These are phyloP conservation scores for Camponotus pennsylvanicus DNA, from an alignment of 1,140 invertebrate genomes.

Conservation along the genomic window DNA sequence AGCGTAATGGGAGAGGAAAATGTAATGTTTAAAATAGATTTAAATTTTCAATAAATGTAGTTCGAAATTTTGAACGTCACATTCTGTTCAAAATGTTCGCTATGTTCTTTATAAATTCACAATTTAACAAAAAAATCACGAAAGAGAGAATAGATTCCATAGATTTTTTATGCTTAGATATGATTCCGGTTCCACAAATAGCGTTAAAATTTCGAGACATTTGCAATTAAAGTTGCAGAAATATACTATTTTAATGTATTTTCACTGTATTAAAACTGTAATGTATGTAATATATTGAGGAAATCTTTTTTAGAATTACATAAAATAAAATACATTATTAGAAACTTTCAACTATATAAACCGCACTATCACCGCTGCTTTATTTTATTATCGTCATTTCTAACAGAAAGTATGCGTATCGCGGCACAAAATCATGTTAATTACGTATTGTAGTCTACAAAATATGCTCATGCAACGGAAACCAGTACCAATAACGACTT, in stretches of 20 bases:
- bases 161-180: too few relatives aligned
- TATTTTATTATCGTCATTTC: slow-evolving; percentile 1
- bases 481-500: neutral
- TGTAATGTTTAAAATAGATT: neutral
- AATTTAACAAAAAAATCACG: too few relatives aligned
- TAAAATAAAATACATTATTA: too few relatives aligned
- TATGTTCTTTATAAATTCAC: neutral
- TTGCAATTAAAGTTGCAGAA: too few relatives aligned
- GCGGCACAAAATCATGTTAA: neutral
- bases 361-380: neutral
- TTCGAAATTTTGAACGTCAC: neutral
- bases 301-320: too few relatives aligned
- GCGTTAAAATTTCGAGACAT: too few relatives aligned
- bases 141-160: too few relatives aligned
- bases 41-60: neutral
- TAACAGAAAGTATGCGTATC: neutral
- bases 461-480: slow-evolving; percentile 5
- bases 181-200: too few relatives aligned
- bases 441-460: neutral
- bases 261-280: too few relatives aligned
- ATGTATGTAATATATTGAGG: too few relatives aligned
- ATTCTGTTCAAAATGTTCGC: neutral
- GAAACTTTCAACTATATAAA: neutral
- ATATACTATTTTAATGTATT: too few relatives aligned
- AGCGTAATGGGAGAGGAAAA: neutral